phyloP scores from a whole-genome alignment of 2,113 vertebrate species.

The Gila orcuttii region DNA sequence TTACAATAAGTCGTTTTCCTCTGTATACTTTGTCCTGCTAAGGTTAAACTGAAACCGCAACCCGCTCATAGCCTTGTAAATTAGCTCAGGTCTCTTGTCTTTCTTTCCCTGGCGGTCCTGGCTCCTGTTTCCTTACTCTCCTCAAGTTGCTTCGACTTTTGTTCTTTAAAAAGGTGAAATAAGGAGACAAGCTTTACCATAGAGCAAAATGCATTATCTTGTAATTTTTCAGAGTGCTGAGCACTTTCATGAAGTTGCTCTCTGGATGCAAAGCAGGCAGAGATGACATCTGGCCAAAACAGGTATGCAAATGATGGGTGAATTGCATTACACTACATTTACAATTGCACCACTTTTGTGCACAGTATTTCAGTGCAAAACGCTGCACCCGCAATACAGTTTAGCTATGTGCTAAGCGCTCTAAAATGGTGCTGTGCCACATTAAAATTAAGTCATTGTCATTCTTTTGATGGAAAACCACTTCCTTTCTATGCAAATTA shows the following conservation, averaged over 20 bases:
- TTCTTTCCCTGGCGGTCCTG: constrained; percentile 41
- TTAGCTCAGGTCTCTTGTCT: constrained; percentile 50
- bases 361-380: neutral
- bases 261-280: constrained; percentile 18
- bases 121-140: constrained; percentile 56
- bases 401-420: neutral
- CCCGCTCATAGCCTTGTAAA: constrained; percentile 55
- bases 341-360: neutral
- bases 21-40: constrained; percentile 38
- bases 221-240: neutral
- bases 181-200: constrained; percentile 31
- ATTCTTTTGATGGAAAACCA: neutral
- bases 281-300: constrained; percentile 43
- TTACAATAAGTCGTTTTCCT: neutral
- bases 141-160: constrained; percentile 51
- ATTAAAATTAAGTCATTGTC: neutral
- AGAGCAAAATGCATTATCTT: constrained; percentile 10
- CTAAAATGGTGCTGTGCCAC: neutral
- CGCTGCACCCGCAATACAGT: neutral
- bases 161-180: constrained; percentile 43
- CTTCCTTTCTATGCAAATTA: neutral
- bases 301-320: constrained; percentile 23
- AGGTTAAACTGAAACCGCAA: constrained; percentile 64
- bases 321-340: neutral
- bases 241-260: neutral